Percentiles rank a stretch among this genome's conserved stretches.
These are phyloP conservation scores for Philaethria dido DNA, from an alignment of 2,888 invertebrate species.

Conservation along the genomic window DNA sequence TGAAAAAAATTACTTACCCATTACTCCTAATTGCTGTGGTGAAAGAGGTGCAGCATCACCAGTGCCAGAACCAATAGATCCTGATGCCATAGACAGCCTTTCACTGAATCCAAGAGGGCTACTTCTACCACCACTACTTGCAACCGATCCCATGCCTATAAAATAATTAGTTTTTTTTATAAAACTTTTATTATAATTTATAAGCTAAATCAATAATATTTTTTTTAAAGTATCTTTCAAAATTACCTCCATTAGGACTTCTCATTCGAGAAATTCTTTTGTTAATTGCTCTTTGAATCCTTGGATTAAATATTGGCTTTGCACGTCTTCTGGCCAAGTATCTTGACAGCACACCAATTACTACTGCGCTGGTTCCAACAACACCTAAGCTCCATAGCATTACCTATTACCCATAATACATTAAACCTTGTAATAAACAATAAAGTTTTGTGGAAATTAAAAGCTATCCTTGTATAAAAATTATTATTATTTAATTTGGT, in stretches of 20 bases:
- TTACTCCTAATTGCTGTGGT: slow-evolving; percentile 94
- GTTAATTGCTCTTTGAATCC: slow-evolving; percentile 80
- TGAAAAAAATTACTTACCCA: slow-evolving; percentile 87
- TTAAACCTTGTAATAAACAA: too few relatives aligned
- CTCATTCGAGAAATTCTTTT: slow-evolving; percentile 87
- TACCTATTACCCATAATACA: slow-evolving; percentile 84
- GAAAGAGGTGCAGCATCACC: slow-evolving; percentile 87
- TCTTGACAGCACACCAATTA: slow-evolving; percentile 92
- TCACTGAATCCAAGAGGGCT: slow-evolving; percentile 86
- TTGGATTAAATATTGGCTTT: slow-evolving; percentile 84
- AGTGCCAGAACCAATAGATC: slow-evolving; percentile 84
- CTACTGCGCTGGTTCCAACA: slow-evolving; percentile 87
- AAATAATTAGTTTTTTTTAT: slow-evolving; percentile 28
- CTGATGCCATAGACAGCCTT: slow-evolving; percentile 87
- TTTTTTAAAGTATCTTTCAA: too few relatives aligned
- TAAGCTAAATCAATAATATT: neutral
- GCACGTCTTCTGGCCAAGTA: slow-evolving; percentile 89
- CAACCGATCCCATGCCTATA: slow-evolving; percentile 85
- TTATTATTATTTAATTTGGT: too few relatives aligned
- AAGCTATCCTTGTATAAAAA: too few relatives aligned
- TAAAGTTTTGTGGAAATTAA: too few relatives aligned
- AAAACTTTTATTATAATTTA: neutral
- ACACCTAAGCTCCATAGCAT: slow-evolving; percentile 89
- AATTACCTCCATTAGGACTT: slow-evolving; percentile 86
- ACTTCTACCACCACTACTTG: slow-evolving; percentile 86